These are phyloP conservation scores for Macrosteles quadrilineatus DNA, from an alignment of 1,140 invertebrate genomes.

Conservation along the genomic window DNA sequence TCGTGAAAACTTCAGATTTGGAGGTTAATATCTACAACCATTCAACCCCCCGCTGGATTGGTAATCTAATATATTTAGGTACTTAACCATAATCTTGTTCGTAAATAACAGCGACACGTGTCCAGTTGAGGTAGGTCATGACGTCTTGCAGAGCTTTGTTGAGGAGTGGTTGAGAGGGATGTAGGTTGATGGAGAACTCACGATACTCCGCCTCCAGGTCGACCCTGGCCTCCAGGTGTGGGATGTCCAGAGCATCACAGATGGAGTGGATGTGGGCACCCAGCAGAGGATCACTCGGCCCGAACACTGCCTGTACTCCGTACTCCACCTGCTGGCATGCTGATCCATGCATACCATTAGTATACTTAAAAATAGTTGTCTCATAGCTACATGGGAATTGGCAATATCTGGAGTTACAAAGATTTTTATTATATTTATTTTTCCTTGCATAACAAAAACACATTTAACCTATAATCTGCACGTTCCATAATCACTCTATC, in stretches of 20 bases:
- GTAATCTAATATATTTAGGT: too few species aligned
- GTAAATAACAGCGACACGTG: constrained; percentile 69
- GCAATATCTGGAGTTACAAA: too few species aligned
- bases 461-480: too few species aligned
- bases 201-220: constrained; percentile 56
- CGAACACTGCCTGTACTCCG: constrained; percentile 66
- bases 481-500: too few species aligned
- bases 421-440: too few species aligned
- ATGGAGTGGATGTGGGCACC: constrained; percentile 69
- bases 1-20: too few species aligned
- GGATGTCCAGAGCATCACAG: constrained; percentile 69
- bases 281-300: constrained; percentile 62
- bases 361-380: too few species aligned
- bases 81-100: constrained; percentile 70
- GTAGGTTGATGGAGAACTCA: constrained; percentile 68
- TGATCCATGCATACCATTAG: too few species aligned
- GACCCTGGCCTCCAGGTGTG: constrained; percentile 66
- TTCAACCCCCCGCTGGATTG: too few species aligned
- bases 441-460: too few species aligned
- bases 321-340: constrained; percentile 64
- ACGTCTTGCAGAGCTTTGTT: constrained; percentile 67
- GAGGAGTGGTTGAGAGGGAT: constrained; percentile 66
- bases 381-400: too few species aligned
- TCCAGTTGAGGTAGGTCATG: constrained; percentile 71
- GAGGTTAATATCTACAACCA: too few species aligned